phyloP scores from a whole-genome alignment of 2,797 vertebrate species.

The Peromyscus aztecus region DNA sequence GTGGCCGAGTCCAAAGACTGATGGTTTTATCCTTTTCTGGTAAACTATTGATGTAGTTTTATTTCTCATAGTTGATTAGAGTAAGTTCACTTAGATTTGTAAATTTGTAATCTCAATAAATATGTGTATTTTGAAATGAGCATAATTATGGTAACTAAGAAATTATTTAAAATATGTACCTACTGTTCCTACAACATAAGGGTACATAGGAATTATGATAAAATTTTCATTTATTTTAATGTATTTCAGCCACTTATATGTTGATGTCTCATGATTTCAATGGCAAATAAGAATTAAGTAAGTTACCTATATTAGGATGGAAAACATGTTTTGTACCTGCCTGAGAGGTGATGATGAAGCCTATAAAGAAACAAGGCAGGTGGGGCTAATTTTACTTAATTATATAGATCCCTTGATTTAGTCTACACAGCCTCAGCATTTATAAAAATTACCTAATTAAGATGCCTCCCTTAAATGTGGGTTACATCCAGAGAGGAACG shows the following conservation, averaged over 20 bases:
- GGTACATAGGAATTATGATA: conserved; percentile 48
- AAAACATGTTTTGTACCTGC: conserved; percentile 52
- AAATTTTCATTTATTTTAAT: conserved; percentile 68
- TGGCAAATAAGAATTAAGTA: conserved; percentile 69
- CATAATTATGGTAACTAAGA: conserved; percentile 30
- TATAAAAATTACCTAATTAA: conserved; percentile 64
- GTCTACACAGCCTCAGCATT: conserved; percentile 47
- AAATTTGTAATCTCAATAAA: conserved; percentile 40
- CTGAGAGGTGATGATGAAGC: conserved; percentile 30
- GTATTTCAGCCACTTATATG: conserved; percentile 35
- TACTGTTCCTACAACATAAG: conserved; percentile 31
- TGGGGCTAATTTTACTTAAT: conserved; percentile 73
- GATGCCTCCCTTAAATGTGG: background rate
- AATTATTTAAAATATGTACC: conserved; percentile 51
- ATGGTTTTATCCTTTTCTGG: background rate
- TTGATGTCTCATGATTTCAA: conserved; percentile 61
- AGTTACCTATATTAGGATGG: conserved; percentile 40
- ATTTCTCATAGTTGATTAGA: conserved; percentile 48
- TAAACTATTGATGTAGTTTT: background rate
- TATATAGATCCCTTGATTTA: conserved; percentile 58
- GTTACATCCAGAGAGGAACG: conserved; percentile 1
- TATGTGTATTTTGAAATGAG: conserved; percentile 46
- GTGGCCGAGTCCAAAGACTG: background rate
- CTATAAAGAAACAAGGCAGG: conserved; percentile 49
- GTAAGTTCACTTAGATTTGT: background rate